Base-by-base conservation (phyloP, 1,140 invertebrate species). In the Reticulitermes speratus region DNA sequence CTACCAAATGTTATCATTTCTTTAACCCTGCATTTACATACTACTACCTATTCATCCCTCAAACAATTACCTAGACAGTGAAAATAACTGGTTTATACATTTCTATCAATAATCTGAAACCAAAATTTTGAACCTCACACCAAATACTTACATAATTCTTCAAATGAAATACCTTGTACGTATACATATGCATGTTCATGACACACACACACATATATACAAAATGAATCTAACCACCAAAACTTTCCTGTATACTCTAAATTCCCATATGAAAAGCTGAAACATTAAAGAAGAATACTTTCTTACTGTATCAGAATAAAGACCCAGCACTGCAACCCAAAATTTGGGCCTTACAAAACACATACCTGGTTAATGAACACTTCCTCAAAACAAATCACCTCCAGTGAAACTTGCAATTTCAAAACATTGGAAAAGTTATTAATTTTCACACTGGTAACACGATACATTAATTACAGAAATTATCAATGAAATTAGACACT, bases 1-100 rank as follows among this genome's bases (percentile, higher is more conserved):
- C 85, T 86, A 86, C 85, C 85, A 48, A 44, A 19, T 84, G 59
- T 45, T 52, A 21, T 84, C 52, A 84, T 59, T 25, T 75, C 48
- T 38, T 84, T 30, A 52, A 44, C n/a, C 83, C 55, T 52, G 52
- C 44, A 52, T 84, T 52, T 14, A 45, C 55, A 84, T 52, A 59
- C n/a, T 84, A 55, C 9, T 59, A 45, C 12, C 83, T 48, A 16
- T 52, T 48, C 48, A 84, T 84, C 44, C 83, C 83, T 84, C 48
- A 48, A 83, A 84, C n/a, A n/a, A 84, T 44, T 52, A 84, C 45
- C 48, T 84, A 84, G 30, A 86, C 85, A 86, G 82, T 38, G 83
- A 83, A 86, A 86, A 86, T 75, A 75, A 86, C 32, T 44, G 12
- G 44, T 48, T 86, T 86, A 84, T 59, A 59, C 12, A 75, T 75